Percentiles rank a stretch among this genome's conserved stretches.
Conservation (phyloP, 2,113 vertebrate genomes). For the Todiramphus chloris region DNA sequence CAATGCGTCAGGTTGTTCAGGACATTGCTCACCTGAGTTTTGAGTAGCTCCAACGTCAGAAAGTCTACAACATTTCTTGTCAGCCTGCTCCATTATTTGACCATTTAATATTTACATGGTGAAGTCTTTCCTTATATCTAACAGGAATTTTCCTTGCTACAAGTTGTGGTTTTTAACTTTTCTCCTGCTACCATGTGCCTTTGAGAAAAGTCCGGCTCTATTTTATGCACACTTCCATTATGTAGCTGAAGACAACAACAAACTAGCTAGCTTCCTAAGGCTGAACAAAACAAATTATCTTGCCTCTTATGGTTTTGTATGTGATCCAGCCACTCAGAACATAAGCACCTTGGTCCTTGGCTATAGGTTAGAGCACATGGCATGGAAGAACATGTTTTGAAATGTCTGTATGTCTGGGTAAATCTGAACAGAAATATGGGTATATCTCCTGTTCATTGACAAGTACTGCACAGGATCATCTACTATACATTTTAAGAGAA, state of each 20-base stretch:
- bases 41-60: not conserved
- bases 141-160: not conserved
- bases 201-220: not conserved
- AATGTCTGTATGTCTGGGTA: not conserved
- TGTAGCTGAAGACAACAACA: not conserved
- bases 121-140: not conserved
- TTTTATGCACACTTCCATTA: not conserved
- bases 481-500: not conserved
- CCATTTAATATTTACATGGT: not conserved
- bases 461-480: not conserved
- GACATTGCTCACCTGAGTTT: not conserved
- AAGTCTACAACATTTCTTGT: not conserved
- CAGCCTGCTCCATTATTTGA: not conserved
- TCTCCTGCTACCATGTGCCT: not conserved
- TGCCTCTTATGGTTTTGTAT: not conserved
- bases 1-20: not conserved
- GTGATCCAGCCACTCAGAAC: not conserved
- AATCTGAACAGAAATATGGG: not conserved
- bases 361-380: not conserved
- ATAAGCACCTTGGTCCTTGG: not conserved
- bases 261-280: not conserved
- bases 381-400: not conserved
- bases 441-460: fast-evolving
- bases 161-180: not conserved
- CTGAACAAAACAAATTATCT: not conserved